These are phyloP conservation scores for Thelaira solivaga DNA, from an alignment of 2,888 invertebrate genomes.

Conservation along the genomic window DNA sequence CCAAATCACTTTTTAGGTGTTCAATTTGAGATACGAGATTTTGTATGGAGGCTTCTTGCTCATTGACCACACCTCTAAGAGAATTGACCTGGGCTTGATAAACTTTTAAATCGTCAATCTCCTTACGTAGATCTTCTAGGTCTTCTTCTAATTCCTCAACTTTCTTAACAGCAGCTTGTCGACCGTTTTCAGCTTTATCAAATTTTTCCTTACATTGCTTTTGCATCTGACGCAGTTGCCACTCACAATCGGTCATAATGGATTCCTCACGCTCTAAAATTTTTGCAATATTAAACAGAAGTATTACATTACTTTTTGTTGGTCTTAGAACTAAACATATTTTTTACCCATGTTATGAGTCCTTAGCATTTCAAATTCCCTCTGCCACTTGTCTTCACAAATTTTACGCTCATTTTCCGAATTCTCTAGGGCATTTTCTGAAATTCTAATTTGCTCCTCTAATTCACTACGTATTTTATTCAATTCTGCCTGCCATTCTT, in stretches of 20 bases:
- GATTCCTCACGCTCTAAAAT: slow-evolving; percentile 83
- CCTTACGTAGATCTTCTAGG: slow-evolving; percentile 70
- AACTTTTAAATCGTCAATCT: slow-evolving; percentile 78
- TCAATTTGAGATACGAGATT: slow-evolving; percentile 79
- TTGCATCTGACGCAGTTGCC: slow-evolving; percentile 88
- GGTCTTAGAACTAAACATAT: neutral
- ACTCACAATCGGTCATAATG: slow-evolving; percentile 88
- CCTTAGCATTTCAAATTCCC: slow-evolving; percentile 81
- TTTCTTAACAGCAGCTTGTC: slow-evolving; percentile 79
- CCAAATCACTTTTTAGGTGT: slow-evolving; percentile 78
- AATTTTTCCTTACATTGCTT: slow-evolving; percentile 82
- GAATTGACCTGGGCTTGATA: slow-evolving; percentile 80
- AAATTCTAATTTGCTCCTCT: slow-evolving; percentile 78
- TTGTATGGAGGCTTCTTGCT: slow-evolving; percentile 79
- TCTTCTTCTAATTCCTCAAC: slow-evolving; percentile 67
- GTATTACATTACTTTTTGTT: neutral
- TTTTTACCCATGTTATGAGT: slow-evolving; percentile 79
- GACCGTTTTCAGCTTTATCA: slow-evolving; percentile 81
- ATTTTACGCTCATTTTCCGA: slow-evolving; percentile 80
- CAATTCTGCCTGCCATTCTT: slow-evolving; percentile 74
- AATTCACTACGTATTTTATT: slow-evolving; percentile 78
- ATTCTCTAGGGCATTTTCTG: slow-evolving; percentile 80
- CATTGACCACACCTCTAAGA: slow-evolving; percentile 79
- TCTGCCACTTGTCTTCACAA: slow-evolving; percentile 80
- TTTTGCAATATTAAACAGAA: neutral